Evolutionary conservation across 1,140 invertebrate species (phyloP).

Genomic region (Drosophila erecta): DNA sequence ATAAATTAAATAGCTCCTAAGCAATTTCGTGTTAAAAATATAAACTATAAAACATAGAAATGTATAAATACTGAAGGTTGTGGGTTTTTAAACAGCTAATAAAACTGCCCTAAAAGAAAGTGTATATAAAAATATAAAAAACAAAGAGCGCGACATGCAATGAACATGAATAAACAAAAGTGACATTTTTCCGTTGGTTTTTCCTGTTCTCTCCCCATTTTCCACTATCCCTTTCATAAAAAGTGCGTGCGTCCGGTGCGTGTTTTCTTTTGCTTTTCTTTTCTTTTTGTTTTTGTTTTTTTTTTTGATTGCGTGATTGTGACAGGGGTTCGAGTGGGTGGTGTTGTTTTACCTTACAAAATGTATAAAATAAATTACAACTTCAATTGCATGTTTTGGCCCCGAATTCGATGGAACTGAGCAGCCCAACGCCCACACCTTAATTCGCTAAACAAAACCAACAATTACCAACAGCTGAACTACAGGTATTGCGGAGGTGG

Average conservation of each 20-base stretch:
- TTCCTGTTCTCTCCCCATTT: slow-evolving; percentile 3
- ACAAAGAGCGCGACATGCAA: slow-evolving; percentile 36
- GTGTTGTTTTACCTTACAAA: slow-evolving; percentile 19
- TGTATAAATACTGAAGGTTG: not conserved
- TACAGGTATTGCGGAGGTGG: not conserved
- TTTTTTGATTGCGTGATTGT: slow-evolving; percentile 39
- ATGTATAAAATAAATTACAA: slow-evolving; percentile 45
- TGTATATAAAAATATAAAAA: slow-evolving; percentile 25
- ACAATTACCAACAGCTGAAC: slow-evolving; percentile 20
- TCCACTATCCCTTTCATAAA: slow-evolving; percentile 6
- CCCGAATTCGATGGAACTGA: slow-evolving; percentile 4
- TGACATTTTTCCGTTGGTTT: slow-evolving; percentile 43
- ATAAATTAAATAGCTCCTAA: not conserved
- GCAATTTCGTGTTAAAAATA: not conserved
- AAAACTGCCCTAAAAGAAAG: slow-evolving; percentile 7
- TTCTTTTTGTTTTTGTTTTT: not conserved
- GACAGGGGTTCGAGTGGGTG: slow-evolving; percentile 14
- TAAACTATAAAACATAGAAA: too few relatives aligned
- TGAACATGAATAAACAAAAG: slow-evolving; percentile 51
- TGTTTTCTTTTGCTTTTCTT: slow-evolving; percentile 11
- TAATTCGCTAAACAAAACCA: slow-evolving; percentile 26
- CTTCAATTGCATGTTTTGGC: slow-evolving; percentile 27
- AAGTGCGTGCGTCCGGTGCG: slow-evolving; percentile 51
- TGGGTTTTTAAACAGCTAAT: slow-evolving; percentile 24
- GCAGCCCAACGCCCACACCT: slow-evolving; percentile 1